A percentile compares a stretch with the other conserved stretches of the same genome.
phyloP scores from a whole-genome alignment of 2,797 vertebrate species.

The Sebastes hopkinsi region DNA sequence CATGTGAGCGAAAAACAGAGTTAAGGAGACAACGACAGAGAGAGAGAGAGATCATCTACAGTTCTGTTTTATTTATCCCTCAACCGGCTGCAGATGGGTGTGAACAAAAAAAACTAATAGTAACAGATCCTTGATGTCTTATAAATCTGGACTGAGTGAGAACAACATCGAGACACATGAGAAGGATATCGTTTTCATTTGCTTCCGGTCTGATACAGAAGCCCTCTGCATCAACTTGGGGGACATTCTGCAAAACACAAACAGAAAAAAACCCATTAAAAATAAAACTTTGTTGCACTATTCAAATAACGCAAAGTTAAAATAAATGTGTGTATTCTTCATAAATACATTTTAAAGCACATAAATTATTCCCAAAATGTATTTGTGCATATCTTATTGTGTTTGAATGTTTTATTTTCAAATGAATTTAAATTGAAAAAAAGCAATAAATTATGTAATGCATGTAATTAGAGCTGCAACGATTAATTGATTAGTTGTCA shows the following conservation, averaged over 20 bases:
- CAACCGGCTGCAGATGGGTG: not conserved
- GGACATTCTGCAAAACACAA: constrained; percentile 86
- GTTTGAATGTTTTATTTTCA: not conserved
- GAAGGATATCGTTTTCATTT: constrained; percentile 95
- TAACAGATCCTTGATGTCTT: not conserved
- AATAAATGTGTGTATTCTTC: not conserved
- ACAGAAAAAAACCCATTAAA: not conserved
- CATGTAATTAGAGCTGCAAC: too few species aligned
- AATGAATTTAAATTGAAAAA: not conserved
- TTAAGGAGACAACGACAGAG: constrained; percentile 58
- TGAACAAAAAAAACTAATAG: not conserved
- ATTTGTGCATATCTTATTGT: not conserved
- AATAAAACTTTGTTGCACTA: not conserved
- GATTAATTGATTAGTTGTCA: too few species aligned
- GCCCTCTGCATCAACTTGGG: constrained; percentile 95
- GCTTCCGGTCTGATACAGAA: constrained; percentile 95
- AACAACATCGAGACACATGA: not conserved
- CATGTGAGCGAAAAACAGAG: constrained; percentile 82
- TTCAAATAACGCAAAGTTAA: not conserved
- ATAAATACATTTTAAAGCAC: not conserved
- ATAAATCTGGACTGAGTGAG: not conserved
- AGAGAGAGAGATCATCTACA: not conserved
- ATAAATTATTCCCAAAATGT: not conserved
- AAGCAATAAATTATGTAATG: not conserved
- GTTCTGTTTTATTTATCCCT: not conserved